Conservation (phyloP, 1,140 invertebrate species). For the Listronotus oregonensis region DNA sequence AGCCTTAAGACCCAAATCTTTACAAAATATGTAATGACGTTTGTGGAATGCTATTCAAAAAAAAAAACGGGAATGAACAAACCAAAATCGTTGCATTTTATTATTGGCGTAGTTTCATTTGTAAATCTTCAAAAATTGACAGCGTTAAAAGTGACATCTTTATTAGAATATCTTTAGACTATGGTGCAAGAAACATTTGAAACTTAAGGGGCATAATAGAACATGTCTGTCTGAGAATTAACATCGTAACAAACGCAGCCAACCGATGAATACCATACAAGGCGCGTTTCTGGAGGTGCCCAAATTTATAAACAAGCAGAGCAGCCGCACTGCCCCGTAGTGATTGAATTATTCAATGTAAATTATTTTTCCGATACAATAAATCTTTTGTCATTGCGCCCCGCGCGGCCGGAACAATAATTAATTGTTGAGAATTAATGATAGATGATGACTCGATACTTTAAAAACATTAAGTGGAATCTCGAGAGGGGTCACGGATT, state of each 20-base stretch:
- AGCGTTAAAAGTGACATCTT: no score
- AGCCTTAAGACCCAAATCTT: no score
- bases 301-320: slow-evolving; percentile 43
- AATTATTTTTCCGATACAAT: slow-evolving; percentile 53
- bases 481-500: slow-evolving; percentile 50
- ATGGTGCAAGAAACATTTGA: no score
- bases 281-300: slow-evolving; percentile 30
- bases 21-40: no score
- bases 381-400: slow-evolving; percentile 53
- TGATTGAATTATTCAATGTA: slow-evolving; percentile 53
- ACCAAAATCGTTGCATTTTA: no score
- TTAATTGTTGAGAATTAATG: slow-evolving; percentile 55
- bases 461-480: slow-evolving; percentile 48
- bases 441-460: slow-evolving; percentile 54
- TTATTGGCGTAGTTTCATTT: no score
- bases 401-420: slow-evolving; percentile 48
- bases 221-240: no score
- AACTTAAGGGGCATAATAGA: no score
- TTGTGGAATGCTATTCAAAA: no score
- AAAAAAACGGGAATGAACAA: no score
- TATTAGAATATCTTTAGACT: no score
- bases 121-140: no score
- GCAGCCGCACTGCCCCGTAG: slow-evolving; percentile 42
- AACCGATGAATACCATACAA: slow-evolving; percentile 19
- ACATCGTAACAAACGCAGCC: slow-evolving; percentile 17